Evolutionary conservation across 2,797 vertebrate species (phyloP).

Genomic region (Morus bassanus): DNA sequence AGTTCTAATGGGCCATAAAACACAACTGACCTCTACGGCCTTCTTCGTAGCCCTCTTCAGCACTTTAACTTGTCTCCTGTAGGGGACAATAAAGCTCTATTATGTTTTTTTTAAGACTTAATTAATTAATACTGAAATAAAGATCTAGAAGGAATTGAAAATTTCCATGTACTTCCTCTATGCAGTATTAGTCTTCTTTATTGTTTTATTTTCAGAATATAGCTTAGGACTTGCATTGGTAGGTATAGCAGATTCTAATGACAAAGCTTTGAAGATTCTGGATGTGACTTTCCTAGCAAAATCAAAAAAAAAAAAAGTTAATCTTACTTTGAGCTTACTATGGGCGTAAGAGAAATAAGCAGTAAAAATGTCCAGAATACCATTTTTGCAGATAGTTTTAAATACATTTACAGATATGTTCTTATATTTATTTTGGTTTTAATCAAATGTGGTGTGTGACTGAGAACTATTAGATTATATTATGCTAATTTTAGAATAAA

Average conservation of each 20-base stretch:
- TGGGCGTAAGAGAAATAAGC: neutral
- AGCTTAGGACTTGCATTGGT: neutral
- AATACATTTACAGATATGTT: neutral
- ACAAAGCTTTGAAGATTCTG: neutral
- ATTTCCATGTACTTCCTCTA: neutral
- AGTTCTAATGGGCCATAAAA: neutral
- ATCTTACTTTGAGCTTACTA: neutral
- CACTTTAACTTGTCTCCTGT: neutral
- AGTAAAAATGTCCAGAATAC: neutral
- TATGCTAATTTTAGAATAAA: neutral
- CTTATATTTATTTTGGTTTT: neutral
- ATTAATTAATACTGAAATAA: slow-evolving; percentile 30
- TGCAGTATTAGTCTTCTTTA: neutral
- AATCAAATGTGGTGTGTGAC: neutral
- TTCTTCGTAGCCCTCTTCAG: neutral
- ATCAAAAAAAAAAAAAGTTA: neutral
- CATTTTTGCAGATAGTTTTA: neutral
- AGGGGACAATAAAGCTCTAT: neutral
- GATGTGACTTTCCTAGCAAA: neutral
- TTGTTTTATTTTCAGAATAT: neutral
- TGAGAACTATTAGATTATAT: neutral
- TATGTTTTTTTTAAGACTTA: neutral
- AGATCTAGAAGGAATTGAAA: neutral
- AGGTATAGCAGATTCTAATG: neutral
- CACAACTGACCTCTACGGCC: neutral